A percentile compares a stretch with the other conserved stretches of the same genome.
These are phyloP conservation scores for Bovichtus variegatus DNA, from an alignment of 2,797 vertebrate genomes.

Conservation along the genomic window DNA sequence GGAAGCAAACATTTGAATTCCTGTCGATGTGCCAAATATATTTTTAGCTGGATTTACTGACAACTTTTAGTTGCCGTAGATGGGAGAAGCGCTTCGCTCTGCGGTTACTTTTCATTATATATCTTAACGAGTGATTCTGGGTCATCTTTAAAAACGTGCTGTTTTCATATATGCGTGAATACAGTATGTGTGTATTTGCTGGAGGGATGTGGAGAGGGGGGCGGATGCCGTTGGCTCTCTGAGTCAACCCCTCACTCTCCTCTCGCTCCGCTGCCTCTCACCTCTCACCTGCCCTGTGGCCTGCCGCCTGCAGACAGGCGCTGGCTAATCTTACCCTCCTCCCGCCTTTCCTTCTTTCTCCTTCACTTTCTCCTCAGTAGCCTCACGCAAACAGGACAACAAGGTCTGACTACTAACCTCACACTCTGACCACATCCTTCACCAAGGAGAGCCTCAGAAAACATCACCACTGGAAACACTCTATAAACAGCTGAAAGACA, in stretches of 20 bases:
- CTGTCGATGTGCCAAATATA: slow-evolving; percentile 52
- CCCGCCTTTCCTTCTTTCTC: slow-evolving; percentile 15
- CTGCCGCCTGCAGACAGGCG: slow-evolving; percentile 64
- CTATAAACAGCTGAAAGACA: background rate
- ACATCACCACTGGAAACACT: too few species aligned
- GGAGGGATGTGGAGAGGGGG: slow-evolving; percentile 10
- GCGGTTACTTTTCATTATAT: slow-evolving; percentile 1
- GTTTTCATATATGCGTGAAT: slow-evolving; percentile 29
- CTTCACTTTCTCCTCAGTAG: slow-evolving; percentile 42
- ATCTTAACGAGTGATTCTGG: slow-evolving; percentile 19
- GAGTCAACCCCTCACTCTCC: slow-evolving; percentile 63
- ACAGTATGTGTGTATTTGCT: slow-evolving; percentile 48
- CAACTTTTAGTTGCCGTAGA: slow-evolving; percentile 23
- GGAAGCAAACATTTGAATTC: slow-evolving; percentile 65
- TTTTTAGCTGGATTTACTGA: slow-evolving; percentile 50
- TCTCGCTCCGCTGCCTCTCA: slow-evolving; percentile 72
- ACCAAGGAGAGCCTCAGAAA: slow-evolving; percentile 13
- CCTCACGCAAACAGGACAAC: slow-evolving; percentile 40
- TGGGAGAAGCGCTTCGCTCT: background rate
- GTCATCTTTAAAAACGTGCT: slow-evolving; percentile 17
- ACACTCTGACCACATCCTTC: slow-evolving; percentile 33
- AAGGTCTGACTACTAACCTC: slow-evolving; percentile 48
- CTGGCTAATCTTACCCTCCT: slow-evolving; percentile 57
- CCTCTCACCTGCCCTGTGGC: slow-evolving; percentile 80
- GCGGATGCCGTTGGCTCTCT: slow-evolving; percentile 50